Base-by-base conservation (phyloP, 2,888 invertebrate species). In the Lasioglossum calceatum region DNA sequence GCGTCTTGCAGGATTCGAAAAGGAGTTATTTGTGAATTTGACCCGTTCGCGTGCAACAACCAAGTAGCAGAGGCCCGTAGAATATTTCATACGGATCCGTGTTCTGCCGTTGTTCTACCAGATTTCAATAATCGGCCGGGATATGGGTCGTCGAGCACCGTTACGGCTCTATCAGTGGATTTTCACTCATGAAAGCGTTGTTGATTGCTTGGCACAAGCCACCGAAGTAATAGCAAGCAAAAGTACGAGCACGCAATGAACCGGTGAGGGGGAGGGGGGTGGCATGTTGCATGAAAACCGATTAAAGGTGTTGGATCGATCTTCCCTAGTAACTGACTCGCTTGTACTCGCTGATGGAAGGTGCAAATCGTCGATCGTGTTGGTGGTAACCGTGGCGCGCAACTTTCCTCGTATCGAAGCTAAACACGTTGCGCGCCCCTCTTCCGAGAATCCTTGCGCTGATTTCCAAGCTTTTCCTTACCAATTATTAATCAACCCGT, bases 261-360 rank as follows among this genome's bases (percentile, higher is more conserved):
- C 73, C 0, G 77, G 77, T 64, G 79, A 61, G 19, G 79, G 80
- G 64, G 75, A 14, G 32, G 36, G 36, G 36, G 78, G 81, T 54
- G 79, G 79, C 50, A 83, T 71, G 71, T 77, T 61, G 76, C 88
- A 90, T 87, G 91, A 91, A 82, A 87, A 85, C 86, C 89, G 88
- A 88, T 92, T 91, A 91, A 87, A 92, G 89, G 88, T 90, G 89
- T 92, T 92, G 87, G 90, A 88, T 92, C 92, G 92, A 92, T 92
- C 85, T 86, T 92, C 87, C 90, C 87, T 92, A 85, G 92, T 92
- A 92, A 90, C 90, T 91, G 89, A 88, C 88, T 85, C 77, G 77
- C 85, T 71, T 42, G 79, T 71, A 39, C 50, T 85, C 61, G 75
- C 80, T 84, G 79, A 88, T 75, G 58, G 81, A 80, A 85, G 74